phyloP scores from a whole-genome alignment of 2,888 invertebrate species.

The Scrobipalpa atriplicella region DNA sequence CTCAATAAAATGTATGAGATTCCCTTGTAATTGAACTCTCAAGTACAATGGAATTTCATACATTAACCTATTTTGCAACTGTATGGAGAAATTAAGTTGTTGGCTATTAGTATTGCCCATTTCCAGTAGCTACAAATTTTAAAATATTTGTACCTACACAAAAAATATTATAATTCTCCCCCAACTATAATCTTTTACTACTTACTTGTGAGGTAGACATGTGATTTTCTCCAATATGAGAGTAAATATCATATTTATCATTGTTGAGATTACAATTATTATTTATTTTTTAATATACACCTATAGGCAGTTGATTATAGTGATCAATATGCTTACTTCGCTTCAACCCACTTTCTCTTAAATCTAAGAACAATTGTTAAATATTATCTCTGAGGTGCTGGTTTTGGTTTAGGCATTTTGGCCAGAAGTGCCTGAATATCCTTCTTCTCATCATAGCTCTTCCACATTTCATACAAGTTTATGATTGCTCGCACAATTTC shows the following conservation, averaged over 20 bases:
- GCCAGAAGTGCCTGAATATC: conserved; percentile 95
- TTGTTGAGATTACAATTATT: neutral
- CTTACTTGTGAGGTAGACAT: conserved; percentile 7
- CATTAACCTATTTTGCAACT: too few species aligned
- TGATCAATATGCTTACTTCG: neutral
- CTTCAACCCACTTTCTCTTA: neutral
- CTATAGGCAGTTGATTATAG: neutral
- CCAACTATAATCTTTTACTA: neutral
- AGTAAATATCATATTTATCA: neutral
- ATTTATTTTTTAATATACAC: neutral
- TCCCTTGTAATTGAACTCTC: too few species aligned
- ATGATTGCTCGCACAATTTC: conserved; percentile 97
- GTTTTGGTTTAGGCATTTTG: conserved; percentile 98
- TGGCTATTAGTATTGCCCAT: neutral
- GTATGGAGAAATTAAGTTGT: too few species aligned
- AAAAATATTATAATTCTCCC: neutral
- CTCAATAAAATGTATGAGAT: too few species aligned
- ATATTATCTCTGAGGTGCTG: conserved; percentile 87
- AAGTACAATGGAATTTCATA: too few species aligned
- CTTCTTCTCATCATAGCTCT: conserved; percentile 98
- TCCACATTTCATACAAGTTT: conserved; percentile 98
- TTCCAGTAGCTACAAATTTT: neutral
- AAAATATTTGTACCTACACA: neutral
- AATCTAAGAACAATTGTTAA: conserved; percentile 2
- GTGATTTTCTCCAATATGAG: neutral